phyloP scores from a whole-genome alignment of 2,113 vertebrate species.

The Malaclemys terrapin region DNA sequence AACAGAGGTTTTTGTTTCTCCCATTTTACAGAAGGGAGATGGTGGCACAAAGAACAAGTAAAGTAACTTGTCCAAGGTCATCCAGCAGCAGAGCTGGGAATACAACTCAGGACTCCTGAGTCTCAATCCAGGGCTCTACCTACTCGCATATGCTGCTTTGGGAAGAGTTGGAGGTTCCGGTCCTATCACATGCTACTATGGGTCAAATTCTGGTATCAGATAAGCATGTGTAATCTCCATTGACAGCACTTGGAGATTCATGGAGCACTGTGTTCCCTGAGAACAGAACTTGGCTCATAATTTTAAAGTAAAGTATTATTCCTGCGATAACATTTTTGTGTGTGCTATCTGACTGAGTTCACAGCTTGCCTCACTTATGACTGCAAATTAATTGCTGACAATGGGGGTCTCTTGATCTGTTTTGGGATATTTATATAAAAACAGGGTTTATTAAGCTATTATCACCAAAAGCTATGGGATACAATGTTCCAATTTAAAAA shows the following conservation, averaged over 20 bases:
- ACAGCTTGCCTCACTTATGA: neutral
- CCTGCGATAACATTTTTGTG: neutral
- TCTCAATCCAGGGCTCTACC: neutral
- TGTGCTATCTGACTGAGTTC: neutral
- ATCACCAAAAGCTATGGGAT: neutral
- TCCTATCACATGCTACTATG: neutral
- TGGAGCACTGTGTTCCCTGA: neutral
- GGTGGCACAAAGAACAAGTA: neutral
- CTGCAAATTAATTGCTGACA: conserved; percentile 6
- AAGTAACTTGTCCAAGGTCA: neutral
- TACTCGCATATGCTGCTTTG: neutral
- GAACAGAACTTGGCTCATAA: neutral
- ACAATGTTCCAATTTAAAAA: neutral
- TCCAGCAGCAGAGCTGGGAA: neutral
- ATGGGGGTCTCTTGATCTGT: neutral
- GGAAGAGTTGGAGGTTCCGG: neutral
- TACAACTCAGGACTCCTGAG: neutral
- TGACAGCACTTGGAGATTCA: neutral
- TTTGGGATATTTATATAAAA: conserved; percentile 2
- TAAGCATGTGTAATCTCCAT: neutral
- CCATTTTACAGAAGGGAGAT: neutral
- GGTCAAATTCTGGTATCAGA: neutral
- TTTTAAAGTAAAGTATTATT: neutral
- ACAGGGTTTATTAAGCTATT: neutral
- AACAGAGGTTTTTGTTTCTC: neutral